phyloP scores from a whole-genome alignment of 2,113 vertebrate genomes.

The Apodemus sylvaticus region DNA sequence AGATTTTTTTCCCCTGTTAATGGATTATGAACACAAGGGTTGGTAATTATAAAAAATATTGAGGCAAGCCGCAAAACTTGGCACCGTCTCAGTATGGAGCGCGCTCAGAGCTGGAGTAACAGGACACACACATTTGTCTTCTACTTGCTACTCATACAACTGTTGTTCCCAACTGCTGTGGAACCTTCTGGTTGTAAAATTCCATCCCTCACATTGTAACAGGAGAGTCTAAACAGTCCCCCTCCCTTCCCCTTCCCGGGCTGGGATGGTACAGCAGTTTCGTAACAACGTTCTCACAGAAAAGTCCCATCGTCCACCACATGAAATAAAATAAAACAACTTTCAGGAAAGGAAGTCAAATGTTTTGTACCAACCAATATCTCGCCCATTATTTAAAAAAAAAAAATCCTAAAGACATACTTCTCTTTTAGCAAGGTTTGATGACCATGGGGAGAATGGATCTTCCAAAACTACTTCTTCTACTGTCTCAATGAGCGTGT shows the following conservation, averaged over 20 bases:
- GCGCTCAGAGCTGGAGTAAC: slow-evolving; percentile 61
- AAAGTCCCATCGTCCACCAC: slow-evolving; percentile 64
- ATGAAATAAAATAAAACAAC: slow-evolving; percentile 56
- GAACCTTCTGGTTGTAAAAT: slow-evolving; percentile 81
- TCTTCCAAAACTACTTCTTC: slow-evolving; percentile 4
- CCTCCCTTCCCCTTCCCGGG: slow-evolving; percentile 40
- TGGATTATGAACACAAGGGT: slow-evolving; percentile 38
- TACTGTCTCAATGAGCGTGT: neutral
- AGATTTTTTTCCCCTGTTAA: neutral
- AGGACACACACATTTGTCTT: slow-evolving; percentile 79
- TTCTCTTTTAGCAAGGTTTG: neutral
- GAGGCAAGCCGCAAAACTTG: slow-evolving; percentile 71
- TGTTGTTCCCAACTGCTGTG: slow-evolving; percentile 78
- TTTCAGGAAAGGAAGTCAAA: slow-evolving; percentile 63
- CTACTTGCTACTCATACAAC: slow-evolving; percentile 68
- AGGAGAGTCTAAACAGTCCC: slow-evolving; percentile 75
- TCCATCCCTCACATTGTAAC: slow-evolving; percentile 80
- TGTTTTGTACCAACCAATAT: neutral
- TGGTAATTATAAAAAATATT: slow-evolving; percentile 71
- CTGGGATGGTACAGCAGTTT: slow-evolving; percentile 55
- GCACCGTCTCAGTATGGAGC: slow-evolving; percentile 8
- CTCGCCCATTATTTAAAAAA: neutral
- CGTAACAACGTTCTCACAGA: slow-evolving; percentile 65
- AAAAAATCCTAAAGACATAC: neutral
- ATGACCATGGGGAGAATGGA: neutral